Evolutionary conservation across 2,113 vertebrate species (phyloP).

Genomic region (Antechinus stuartii): DNA sequence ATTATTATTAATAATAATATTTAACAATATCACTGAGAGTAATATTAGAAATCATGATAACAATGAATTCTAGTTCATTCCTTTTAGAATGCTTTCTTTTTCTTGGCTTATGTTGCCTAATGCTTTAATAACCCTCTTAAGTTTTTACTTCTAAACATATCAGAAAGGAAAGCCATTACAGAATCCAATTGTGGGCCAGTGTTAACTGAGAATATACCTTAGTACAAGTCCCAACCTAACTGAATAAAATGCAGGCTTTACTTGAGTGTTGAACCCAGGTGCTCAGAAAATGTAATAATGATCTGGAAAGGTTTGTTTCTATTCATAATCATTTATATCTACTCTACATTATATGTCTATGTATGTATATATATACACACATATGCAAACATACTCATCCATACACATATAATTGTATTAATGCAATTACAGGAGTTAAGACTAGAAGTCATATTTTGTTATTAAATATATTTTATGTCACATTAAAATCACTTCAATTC

Average conservation of each 20-base stretch:
- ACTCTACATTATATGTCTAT: constrained; percentile 41
- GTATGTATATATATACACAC: no score
- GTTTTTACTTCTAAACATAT: not conserved
- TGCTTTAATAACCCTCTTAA: not conserved
- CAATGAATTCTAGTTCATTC: constrained; percentile 18
- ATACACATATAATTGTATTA: constrained; percentile 7
- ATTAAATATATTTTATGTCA: constrained; percentile 55
- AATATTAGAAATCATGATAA: not conserved
- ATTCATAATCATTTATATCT: constrained; percentile 37
- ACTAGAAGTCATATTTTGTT: constrained; percentile 40
- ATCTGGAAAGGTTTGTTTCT: constrained; percentile 42
- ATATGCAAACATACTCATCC: not conserved
- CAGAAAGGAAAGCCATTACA: constrained; percentile 15
- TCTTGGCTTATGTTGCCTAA: constrained; percentile 36
- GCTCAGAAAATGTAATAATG: constrained; percentile 32
- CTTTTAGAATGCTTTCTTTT: constrained; percentile 36
- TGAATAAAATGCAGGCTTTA: constrained; percentile 49
- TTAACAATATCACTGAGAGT: constrained; percentile 24
- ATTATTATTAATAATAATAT: constrained; percentile 41
- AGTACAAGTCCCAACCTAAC: constrained; percentile 13
- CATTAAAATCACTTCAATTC: constrained; percentile 48
- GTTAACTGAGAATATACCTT: constrained; percentile 34
- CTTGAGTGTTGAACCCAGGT: not conserved
- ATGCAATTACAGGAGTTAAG: constrained; percentile 51
- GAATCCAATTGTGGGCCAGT: not conserved